These are phyloP conservation scores for Heliconius melpomene DNA, from an alignment of 1,140 invertebrate genomes.

Conservation along the genomic window DNA sequence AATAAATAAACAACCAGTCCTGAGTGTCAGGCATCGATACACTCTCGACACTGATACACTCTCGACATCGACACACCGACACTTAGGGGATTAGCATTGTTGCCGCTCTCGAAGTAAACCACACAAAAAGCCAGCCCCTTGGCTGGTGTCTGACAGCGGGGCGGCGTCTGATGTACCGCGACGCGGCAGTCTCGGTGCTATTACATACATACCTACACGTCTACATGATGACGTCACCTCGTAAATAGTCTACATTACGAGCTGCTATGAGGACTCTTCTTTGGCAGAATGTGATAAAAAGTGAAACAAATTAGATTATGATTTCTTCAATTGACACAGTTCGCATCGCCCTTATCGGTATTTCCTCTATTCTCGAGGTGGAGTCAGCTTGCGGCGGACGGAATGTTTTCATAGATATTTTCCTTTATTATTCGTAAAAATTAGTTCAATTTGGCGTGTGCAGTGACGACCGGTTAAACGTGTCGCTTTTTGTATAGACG, in stretches of 20 bases:
- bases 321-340: conserved; percentile 12
- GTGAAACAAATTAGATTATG: conserved; percentile 3
- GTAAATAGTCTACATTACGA: conserved; percentile 8
- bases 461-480: conserved; percentile 8
- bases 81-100: conserved; percentile 15
- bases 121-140: background rate
- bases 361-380: background rate
- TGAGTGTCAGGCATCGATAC: background rate
- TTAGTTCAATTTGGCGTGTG: background rate
- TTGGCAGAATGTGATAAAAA: conserved; percentile 16
- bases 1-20: too few relatives aligned
- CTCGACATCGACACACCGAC: background rate
- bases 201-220: conserved; percentile 28
- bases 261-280: background rate
- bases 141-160: conserved; percentile 13
- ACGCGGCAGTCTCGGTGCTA: conserved; percentile 28
- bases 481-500: conserved; percentile 12
- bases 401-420: conserved; percentile 1
- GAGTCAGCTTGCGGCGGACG: background rate
- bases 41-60: background rate
- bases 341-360: background rate
- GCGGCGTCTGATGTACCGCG: conserved; percentile 32
- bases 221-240: conserved; percentile 18
- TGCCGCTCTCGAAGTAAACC: conserved; percentile 3
- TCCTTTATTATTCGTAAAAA: background rate